Evolutionary conservation across 2,888 invertebrate species (phyloP).

Genomic region (Helleia helle): DNA sequence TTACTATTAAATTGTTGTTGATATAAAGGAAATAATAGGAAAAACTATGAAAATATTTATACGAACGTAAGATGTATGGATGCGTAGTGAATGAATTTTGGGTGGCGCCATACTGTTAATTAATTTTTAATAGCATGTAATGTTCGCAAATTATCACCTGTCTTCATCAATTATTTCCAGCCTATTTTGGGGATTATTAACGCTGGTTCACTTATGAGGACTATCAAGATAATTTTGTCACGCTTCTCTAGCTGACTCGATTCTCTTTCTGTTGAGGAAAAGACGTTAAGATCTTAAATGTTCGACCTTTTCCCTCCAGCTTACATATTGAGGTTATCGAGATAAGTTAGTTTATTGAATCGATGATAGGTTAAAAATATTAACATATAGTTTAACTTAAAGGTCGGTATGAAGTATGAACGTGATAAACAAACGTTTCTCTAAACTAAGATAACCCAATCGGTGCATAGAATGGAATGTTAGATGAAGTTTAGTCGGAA

Average conservation of each 20-base stretch:
- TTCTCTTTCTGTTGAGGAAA: constrained; percentile 7
- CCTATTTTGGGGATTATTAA: constrained; percentile 2
- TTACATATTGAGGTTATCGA: constrained; percentile 4
- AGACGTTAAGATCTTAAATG: constrained; percentile 6
- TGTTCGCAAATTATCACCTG: neutral
- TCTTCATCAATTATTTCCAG: constrained; percentile 1
- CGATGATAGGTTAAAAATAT: constrained; percentile 3
- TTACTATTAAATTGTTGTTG: too few species aligned
- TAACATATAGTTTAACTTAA: neutral
- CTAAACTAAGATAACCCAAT: too few species aligned
- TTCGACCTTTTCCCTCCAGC: constrained; percentile 7
- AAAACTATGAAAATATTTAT: too few species aligned
- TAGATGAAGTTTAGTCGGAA: too few species aligned
- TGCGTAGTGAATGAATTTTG: neutral
- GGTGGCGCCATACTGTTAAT: neutral
- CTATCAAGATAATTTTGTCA: constrained; percentile 6
- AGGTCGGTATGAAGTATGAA: too few species aligned
- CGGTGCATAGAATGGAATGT: too few species aligned
- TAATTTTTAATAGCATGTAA: neutral
- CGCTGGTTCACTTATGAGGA: neutral
- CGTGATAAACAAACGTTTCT: neutral
- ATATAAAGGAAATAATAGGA: too few species aligned
- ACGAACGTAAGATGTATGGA: neutral
- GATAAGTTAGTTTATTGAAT: constrained; percentile 1
- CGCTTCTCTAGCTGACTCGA: constrained; percentile 2